These are phyloP conservation scores for Manacus vitellinus DNA, from an alignment of 2,113 vertebrate species.

Conservation along the genomic window DNA sequence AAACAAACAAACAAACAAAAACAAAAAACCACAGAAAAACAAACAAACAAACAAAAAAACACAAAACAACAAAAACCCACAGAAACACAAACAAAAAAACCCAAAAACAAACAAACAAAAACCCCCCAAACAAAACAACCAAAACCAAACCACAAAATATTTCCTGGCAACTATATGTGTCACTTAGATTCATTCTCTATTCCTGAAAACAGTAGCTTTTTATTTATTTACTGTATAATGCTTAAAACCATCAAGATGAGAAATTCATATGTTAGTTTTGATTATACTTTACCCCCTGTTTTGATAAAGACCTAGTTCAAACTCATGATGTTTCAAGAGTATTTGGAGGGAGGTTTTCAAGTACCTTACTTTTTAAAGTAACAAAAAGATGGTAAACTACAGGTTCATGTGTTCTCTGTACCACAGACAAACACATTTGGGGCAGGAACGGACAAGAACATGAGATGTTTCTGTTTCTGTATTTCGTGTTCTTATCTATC, in stretches of 20 bases:
- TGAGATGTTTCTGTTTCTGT: background rate
- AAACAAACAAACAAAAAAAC: too few relatives aligned
- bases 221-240: background rate
- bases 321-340: background rate
- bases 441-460: background rate
- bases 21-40: too few relatives aligned
- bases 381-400: background rate
- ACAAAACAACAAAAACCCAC: too few relatives aligned
- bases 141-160: background rate
- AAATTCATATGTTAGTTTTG: background rate
- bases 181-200: background rate
- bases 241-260: background rate
- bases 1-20: too few relatives aligned
- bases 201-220: background rate
- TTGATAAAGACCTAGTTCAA: background rate
- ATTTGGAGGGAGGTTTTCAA: background rate
- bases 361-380: background rate
- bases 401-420: background rate
- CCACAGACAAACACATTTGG: background rate
- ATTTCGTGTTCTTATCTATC: background rate
- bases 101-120: too few relatives aligned
- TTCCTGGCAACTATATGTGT: background rate
- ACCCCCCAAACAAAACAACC: too few relatives aligned
- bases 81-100: too few relatives aligned
- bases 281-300: background rate